Base-by-base conservation (phyloP, 2,113 vertebrate species). In the Typhlomys cinereus region DNA sequence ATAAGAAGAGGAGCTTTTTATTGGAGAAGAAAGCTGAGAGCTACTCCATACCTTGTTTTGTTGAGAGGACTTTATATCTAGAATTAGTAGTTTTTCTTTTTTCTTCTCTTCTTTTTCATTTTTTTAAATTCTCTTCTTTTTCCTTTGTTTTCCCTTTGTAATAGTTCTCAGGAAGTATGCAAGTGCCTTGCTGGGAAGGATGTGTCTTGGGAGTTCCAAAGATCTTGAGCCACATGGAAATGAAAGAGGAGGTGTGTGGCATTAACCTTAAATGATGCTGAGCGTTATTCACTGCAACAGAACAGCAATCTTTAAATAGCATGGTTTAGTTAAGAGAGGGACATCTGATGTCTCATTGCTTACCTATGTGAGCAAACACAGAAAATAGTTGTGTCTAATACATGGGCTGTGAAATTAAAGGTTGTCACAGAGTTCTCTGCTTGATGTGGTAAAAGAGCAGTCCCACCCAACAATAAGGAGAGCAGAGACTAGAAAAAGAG, bases 21-120 rank as follows among this genome's bases (percentile, higher is more conserved):
- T n/a, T 54, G 44, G 14, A 61, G 36, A 41, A 29, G 66, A 85
- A n/a, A 8, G 17, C 9, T 10, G 31, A 75, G 36, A 44, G 34
- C 13, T 11, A 20, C 0, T 44, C 17, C 41, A 67, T 7, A 34
- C 2, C 7, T 25, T n/a, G 27, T 18, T 84, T 0, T 1, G 7
- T 18, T 8, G 34, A 52, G 29, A 34, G 14, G 12, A 7, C 13
- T 39, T 71, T n/a, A 4, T 44, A 21, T 27, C 2, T 1, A 12
- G 18, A 18, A 14, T 5, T 21, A 29, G 10, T 73, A n/a, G n/a
- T 39, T 31, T 66, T 66, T 21, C 1, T 4, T 81, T 84, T 76
- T n/a, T 21, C 62, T 64, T n/a, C 5, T n/a, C n/a, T n/a, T n/a
- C n/a, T n/a, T n/a, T n/a, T n/a, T n/a, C n/a, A n/a, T n/a, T n/a